A percentile compares a stretch with the other conserved stretches of the same genome.
phyloP scores from a whole-genome alignment of 2,888 invertebrate genomes.

The Lordiphosa fenestrarum region DNA sequence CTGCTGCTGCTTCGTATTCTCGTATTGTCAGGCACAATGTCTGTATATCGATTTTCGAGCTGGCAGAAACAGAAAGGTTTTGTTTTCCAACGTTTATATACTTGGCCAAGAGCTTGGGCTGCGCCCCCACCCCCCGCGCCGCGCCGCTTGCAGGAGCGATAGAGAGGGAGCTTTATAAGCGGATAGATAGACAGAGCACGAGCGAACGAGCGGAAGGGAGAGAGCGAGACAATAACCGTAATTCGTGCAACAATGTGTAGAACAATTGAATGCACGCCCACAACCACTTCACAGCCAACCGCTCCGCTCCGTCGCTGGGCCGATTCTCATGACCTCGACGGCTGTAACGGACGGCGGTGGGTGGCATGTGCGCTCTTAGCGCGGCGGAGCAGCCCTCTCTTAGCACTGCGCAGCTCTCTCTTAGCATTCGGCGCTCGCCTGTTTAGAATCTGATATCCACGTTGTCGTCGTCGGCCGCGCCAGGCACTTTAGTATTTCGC shows the following conservation, averaged over 20 bases:
- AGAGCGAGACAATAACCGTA: constrained; percentile 40
- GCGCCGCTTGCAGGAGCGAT: constrained; percentile 1
- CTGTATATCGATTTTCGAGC: constrained; percentile 51
- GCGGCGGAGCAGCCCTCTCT: background rate
- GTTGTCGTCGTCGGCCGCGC: constrained; percentile 10
- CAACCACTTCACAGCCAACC: constrained; percentile 34
- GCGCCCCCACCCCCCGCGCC: background rate
- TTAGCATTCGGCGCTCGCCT: background rate
- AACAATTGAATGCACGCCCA: constrained; percentile 64
- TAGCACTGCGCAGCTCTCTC: constrained; percentile 6
- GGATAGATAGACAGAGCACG: constrained; percentile 15
- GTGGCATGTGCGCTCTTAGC: constrained; percentile 3
- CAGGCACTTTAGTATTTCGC: constrained; percentile 38
- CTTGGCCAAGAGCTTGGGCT: constrained; percentile 12
- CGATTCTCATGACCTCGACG: constrained; percentile 20
- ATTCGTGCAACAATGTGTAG: constrained; percentile 45
- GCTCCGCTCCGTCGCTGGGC: constrained; percentile 18
- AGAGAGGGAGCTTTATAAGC: constrained; percentile 7
- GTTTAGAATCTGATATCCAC: constrained; percentile 14
- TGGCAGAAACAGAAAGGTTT: constrained; percentile 32
- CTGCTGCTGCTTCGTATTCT: constrained; percentile 10
- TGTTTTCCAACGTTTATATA: constrained; percentile 26
- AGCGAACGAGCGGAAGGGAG: constrained; percentile 5
- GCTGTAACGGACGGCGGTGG: constrained; percentile 6
- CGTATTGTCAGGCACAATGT: constrained; percentile 48